phyloP scores from a whole-genome alignment of 2,797 vertebrate genomes.

The Ctenopoma multispine region DNA sequence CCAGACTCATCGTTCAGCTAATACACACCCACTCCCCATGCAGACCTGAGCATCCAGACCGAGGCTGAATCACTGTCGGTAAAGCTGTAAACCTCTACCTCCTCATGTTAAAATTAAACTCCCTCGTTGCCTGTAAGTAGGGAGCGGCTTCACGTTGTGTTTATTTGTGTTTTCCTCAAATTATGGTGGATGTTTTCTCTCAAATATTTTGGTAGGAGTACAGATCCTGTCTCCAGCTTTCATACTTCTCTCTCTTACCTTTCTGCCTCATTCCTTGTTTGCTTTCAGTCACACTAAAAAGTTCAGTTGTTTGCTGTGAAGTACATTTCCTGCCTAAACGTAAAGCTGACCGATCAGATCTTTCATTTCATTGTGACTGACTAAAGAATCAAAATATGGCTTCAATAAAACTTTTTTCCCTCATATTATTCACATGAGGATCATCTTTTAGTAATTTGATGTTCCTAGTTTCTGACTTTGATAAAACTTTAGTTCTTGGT shows the following conservation, averaged over 20 bases:
- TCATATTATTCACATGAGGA: not conserved
- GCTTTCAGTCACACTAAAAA: constrained; percentile 21
- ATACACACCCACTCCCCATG: constrained; percentile 80
- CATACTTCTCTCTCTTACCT: constrained; percentile 27
- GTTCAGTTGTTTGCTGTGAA: constrained; percentile 18
- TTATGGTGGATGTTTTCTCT: constrained; percentile 37
- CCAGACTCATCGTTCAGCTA: constrained; percentile 51
- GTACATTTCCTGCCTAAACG: constrained; percentile 11
- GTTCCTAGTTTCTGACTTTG: constrained; percentile 36
- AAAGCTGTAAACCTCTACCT: constrained; percentile 18
- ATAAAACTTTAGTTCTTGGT: constrained; percentile 32
- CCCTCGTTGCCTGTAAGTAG: constrained; percentile 19
- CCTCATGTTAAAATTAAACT: constrained; percentile 12
- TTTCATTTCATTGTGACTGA: constrained; percentile 37
- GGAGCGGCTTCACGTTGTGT: constrained; percentile 34
- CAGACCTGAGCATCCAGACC: constrained; percentile 81
- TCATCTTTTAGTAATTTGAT: constrained; percentile 35
- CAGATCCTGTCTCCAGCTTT: constrained; percentile 15
- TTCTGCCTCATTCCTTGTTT: constrained; percentile 24
- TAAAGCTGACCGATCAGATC: constrained; percentile 1
- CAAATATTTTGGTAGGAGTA: constrained; percentile 33
- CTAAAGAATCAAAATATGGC: constrained; percentile 26
- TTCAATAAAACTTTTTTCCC: constrained; percentile 23
- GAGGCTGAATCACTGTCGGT: constrained; percentile 48
- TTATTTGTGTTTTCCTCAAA: constrained; percentile 58